Evolutionary conservation across 2,113 vertebrate species (phyloP).

Genomic region (Synchiropus splendidus): DNA sequence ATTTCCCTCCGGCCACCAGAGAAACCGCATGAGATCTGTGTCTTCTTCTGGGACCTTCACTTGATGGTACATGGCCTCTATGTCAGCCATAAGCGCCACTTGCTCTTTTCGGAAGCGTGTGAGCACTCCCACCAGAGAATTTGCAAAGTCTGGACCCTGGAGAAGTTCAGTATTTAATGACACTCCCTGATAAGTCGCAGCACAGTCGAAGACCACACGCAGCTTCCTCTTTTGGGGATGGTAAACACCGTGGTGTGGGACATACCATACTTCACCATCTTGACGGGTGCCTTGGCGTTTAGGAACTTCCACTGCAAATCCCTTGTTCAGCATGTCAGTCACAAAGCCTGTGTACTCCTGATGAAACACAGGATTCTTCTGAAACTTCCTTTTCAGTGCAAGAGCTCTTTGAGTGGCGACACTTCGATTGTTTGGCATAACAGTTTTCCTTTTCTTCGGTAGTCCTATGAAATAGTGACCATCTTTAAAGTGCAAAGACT

Average conservation of each 20-base stretch:
- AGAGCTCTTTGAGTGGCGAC: neutral
- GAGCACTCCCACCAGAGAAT: neutral
- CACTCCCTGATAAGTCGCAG: neutral
- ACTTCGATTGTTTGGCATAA: neutral
- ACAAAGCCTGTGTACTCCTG: neutral
- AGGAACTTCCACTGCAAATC: neutral
- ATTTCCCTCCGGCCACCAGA: constrained; percentile 18
- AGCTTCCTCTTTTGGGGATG: neutral
- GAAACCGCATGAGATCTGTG: constrained; percentile 6
- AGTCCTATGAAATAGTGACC: neutral
- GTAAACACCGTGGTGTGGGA: neutral
- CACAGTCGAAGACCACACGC: neutral
- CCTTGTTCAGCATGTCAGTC: neutral
- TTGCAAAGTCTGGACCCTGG: neutral
- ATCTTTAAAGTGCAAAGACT: neutral
- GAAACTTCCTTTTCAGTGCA: neutral
- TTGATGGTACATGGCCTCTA: constrained; percentile 12
- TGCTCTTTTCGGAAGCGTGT: neutral
- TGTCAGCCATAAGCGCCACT: neutral
- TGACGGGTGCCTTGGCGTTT: no score
- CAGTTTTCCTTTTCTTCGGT: neutral
- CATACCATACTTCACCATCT: neutral
- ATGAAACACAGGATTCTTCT: neutral
- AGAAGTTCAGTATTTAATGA: neutral
- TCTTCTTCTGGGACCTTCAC: neutral